Evolutionary conservation across 23 tunicate genomes (phyloP).

Genomic region (Styela plicata): DNA sequence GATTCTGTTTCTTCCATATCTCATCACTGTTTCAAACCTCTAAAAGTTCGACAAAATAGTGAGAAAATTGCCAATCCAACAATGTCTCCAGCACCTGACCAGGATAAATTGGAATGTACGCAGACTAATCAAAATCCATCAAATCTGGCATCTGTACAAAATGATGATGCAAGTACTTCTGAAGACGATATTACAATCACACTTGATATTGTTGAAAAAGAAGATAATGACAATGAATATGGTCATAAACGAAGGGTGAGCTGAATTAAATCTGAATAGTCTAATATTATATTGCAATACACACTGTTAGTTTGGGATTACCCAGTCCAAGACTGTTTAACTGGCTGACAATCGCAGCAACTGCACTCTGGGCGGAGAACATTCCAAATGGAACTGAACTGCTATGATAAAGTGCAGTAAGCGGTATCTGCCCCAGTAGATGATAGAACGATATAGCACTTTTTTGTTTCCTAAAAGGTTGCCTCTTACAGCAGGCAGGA

Average conservation of each 20-base stretch:
- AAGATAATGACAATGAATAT: background rate
- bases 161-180: background rate
- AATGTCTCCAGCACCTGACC: background rate
- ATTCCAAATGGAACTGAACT: too few species aligned
- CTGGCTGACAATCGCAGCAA: background rate
- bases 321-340: background rate
- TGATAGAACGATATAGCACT: too few species aligned
- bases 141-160: background rate
- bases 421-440: too few species aligned
- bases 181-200: background rate
- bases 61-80: background rate
- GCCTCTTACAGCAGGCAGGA: too few species aligned
- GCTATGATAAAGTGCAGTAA: too few species aligned
- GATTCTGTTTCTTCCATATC: background rate
- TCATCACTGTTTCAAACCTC: background rate
- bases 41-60: background rate
- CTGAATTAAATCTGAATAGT: too few species aligned
- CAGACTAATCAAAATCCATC: too few species aligned
- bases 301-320: too few species aligned
- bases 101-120: background rate
- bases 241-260: too few species aligned
- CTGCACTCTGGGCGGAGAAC: background rate
- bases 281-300: too few species aligned
- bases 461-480: too few species aligned
- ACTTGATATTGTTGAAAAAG: background rate